Evolutionary conservation across 2,888 invertebrate species (phyloP).

Genomic region (Tetragonisca angustula): DNA sequence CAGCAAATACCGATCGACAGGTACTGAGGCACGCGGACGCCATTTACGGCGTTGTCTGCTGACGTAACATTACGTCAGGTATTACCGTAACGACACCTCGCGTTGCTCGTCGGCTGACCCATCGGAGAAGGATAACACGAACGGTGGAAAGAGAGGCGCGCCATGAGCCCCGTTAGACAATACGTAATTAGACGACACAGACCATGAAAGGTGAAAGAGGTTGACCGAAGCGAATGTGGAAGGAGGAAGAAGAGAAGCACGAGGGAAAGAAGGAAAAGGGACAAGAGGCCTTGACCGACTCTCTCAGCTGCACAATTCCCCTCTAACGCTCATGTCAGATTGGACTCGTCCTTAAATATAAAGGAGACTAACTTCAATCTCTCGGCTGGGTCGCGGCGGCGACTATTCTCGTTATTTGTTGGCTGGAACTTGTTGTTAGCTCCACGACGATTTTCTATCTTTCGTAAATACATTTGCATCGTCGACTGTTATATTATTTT

Average conservation of each 20-base stretch:
- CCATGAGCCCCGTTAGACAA: constrained; percentile 49
- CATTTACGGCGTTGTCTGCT: constrained; percentile 43
- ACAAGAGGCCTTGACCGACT: constrained; percentile 71
- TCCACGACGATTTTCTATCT: too few species aligned
- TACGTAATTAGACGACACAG: constrained; percentile 61
- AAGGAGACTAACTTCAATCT: background rate
- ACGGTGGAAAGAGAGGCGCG: constrained; percentile 25
- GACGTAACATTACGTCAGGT: constrained; percentile 59
- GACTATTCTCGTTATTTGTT: background rate
- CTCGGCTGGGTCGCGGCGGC: background rate
- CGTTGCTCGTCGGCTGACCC: constrained; percentile 44
- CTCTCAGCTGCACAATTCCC: constrained; percentile 11
- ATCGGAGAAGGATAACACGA: constrained; percentile 26
- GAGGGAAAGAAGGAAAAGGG: constrained; percentile 61
- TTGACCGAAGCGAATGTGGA: constrained; percentile 22
- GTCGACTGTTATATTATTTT: too few species aligned
- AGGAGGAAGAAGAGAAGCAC: constrained; percentile 52
- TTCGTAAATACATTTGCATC: too few species aligned
- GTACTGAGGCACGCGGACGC: constrained; percentile 24
- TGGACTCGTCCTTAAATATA: constrained; percentile 34
- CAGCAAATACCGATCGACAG: constrained; percentile 29
- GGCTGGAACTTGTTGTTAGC: too few species aligned
- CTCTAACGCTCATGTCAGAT: constrained; percentile 29
- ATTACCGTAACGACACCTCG: constrained; percentile 53
- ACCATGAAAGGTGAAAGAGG: constrained; percentile 58